A percentile compares a stretch with the other conserved stretches of the same genome.
These are phyloP conservation scores for Melinaea menophilus DNA, from an alignment of 2,888 invertebrate genomes.

Conservation along the genomic window DNA sequence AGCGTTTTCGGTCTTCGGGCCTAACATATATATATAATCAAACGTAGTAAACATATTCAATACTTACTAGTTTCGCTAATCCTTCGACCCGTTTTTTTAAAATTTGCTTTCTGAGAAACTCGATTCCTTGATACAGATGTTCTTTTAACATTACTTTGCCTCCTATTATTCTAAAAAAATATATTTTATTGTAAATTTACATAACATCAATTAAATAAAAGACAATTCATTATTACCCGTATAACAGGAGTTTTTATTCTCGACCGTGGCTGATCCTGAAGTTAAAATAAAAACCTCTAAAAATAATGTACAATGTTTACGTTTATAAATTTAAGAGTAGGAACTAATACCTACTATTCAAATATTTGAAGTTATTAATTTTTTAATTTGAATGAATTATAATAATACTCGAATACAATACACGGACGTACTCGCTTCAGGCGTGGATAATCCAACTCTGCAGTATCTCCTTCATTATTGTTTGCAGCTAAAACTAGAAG, in stretches of 20 bases:
- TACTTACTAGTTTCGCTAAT: conserved; percentile 16
- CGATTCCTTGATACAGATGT: not conserved
- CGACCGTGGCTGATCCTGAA: no score
- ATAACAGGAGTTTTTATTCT: no score
- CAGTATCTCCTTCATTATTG: not conserved
- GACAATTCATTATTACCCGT: no score
- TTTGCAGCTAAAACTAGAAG: not conserved
- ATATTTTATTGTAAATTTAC: not conserved
- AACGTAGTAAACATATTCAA: not conserved
- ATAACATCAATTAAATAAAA: no score
- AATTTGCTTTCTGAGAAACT: conserved; percentile 40
- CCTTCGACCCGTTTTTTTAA: conserved; percentile 19
- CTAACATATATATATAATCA: conserved; percentile 9
- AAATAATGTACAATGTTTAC: no score
- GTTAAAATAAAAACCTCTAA: no score
- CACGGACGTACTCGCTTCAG: not conserved
- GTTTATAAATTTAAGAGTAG: no score
- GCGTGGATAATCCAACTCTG: not conserved
- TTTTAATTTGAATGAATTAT: no score
- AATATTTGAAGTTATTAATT: no score
- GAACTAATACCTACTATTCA: no score
- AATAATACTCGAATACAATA: no score
- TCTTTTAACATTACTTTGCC: not conserved
- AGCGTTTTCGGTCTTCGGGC: no score
- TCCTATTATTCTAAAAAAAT: not conserved